Evolutionary conservation across 2,113 vertebrate genomes (phyloP).

Genomic region (Nothobranchius furzeri): DNA sequence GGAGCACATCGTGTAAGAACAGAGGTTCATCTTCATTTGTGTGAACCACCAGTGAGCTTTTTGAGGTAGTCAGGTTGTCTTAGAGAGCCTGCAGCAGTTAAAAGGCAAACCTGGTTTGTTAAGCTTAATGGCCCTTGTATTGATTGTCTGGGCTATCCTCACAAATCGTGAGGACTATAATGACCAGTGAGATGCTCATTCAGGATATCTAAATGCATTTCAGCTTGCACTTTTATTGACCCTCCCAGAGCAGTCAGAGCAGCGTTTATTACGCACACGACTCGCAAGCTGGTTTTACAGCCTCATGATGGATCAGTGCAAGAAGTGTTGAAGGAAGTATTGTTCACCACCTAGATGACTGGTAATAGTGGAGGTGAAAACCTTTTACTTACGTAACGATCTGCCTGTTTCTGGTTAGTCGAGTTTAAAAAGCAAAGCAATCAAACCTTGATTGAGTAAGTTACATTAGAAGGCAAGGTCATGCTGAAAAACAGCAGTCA

Average conservation of each 20-base stretch:
- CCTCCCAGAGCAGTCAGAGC: slow-evolving; percentile 41
- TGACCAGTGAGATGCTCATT: slow-evolving; percentile 64
- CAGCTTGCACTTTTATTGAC: slow-evolving; percentile 70
- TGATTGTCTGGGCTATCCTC: slow-evolving; percentile 71
- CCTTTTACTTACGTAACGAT: slow-evolving; percentile 17
- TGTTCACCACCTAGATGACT: slow-evolving; percentile 13
- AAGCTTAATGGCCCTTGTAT: slow-evolving; percentile 80
- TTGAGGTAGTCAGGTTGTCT: slow-evolving; percentile 27
- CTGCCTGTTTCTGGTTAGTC: slow-evolving; percentile 5
- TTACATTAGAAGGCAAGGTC: slow-evolving; percentile 42
- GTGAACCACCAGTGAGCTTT: slow-evolving; percentile 16
- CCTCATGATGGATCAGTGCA: slow-evolving; percentile 33
- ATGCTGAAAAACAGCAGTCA: slow-evolving; percentile 42
- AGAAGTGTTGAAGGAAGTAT: slow-evolving; percentile 23
- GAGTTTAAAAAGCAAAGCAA: slow-evolving; percentile 24
- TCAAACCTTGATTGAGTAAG: slow-evolving; percentile 25
- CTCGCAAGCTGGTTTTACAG: slow-evolving; percentile 50
- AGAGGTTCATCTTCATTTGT: slow-evolving; percentile 12
- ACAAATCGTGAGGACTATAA: slow-evolving; percentile 56
- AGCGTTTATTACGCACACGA: slow-evolving; percentile 64
- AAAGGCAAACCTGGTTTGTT: slow-evolving; percentile 73
- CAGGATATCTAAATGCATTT: slow-evolving; percentile 67
- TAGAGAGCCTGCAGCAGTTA: slow-evolving; percentile 53
- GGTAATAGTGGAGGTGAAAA: slow-evolving; percentile 25
- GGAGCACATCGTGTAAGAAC: slow-evolving; percentile 10